Evolutionary conservation across 1,140 invertebrate genomes (phyloP).

Genomic region (Lerema accius): DNA sequence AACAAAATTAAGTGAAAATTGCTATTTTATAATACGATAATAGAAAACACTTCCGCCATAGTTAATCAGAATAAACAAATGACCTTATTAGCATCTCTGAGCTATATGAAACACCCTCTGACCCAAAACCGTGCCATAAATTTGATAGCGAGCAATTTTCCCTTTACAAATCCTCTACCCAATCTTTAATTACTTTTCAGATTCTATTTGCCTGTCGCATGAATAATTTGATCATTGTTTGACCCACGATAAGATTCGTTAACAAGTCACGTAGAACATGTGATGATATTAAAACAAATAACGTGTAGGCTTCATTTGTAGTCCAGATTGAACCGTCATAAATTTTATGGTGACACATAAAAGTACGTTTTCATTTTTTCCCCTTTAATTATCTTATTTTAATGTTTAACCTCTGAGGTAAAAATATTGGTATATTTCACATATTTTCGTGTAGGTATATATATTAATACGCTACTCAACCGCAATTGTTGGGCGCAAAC

Average conservation of each 20-base stretch:
- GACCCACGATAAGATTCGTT: constrained; percentile 16
- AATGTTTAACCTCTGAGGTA: too few relatives aligned
- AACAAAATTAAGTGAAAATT: too few relatives aligned
- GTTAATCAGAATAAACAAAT: constrained; percentile 6
- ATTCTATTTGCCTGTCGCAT: constrained; percentile 17
- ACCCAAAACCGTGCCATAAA: constrained; percentile 28
- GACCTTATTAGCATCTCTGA: constrained; percentile 7
- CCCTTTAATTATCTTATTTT: too few relatives aligned
- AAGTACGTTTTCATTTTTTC: too few relatives aligned
- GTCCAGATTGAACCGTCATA: too few relatives aligned
- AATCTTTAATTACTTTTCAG: constrained; percentile 30
- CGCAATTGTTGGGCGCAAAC: too few relatives aligned
- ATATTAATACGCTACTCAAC: too few relatives aligned
- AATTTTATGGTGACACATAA: too few relatives aligned
- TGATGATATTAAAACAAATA: constrained; percentile 24
- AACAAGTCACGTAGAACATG: constrained; percentile 20
- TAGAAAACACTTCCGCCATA: background rate
- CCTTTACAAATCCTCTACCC: constrained; percentile 34
- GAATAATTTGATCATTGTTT: constrained; percentile 30
- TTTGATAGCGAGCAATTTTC: constrained; percentile 37
- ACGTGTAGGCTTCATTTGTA: constrained; percentile 2
- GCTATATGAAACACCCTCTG: constrained; percentile 22
- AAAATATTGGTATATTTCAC: too few relatives aligned
- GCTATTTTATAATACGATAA: too few relatives aligned
- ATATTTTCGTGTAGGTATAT: too few relatives aligned